These are phyloP conservation scores for Platycnemis pennipes DNA, from an alignment of 2,888 invertebrate species.

Conservation along the genomic window DNA sequence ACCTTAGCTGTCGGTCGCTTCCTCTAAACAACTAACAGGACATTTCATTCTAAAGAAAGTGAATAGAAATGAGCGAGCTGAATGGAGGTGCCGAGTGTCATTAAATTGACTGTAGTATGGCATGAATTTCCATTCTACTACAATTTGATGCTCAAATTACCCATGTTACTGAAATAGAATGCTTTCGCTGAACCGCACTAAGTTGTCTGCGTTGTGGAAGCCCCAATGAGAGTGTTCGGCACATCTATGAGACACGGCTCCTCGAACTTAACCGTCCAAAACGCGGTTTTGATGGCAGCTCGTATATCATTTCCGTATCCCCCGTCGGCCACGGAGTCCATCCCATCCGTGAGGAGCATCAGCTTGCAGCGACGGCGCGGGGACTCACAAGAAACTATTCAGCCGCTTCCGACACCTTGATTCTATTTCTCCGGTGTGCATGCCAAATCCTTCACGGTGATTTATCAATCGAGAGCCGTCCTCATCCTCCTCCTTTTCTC, in stretches of 20 bases:
- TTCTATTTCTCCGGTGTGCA: conserved; percentile 13
- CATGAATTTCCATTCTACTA: too few species aligned
- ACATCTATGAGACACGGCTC: background rate
- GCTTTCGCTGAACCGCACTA: background rate
- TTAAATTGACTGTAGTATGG: too few species aligned
- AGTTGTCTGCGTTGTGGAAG: background rate
- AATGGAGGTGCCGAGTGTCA: too few species aligned
- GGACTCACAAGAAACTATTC: conserved; percentile 16
- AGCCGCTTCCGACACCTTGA: conserved; percentile 16
- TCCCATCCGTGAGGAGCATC: background rate
- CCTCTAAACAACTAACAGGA: too few species aligned
- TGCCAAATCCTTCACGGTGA: conserved; percentile 32
- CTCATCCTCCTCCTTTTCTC: background rate
- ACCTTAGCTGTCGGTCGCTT: too few species aligned
- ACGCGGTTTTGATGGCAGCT: background rate
- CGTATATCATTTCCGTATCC: background rate
- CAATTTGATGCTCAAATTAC: too few species aligned
- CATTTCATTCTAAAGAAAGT: too few species aligned
- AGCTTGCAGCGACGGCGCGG: background rate
- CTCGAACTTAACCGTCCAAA: background rate
- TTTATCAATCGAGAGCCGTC: conserved; percentile 1
- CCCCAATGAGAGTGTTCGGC: background rate
- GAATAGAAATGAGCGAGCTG: too few species aligned
- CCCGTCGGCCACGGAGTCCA: background rate
- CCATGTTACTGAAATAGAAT: background rate